Conservation (phyloP, 2,113 vertebrate genomes). For the Tragelaphus imberbis region DNA sequence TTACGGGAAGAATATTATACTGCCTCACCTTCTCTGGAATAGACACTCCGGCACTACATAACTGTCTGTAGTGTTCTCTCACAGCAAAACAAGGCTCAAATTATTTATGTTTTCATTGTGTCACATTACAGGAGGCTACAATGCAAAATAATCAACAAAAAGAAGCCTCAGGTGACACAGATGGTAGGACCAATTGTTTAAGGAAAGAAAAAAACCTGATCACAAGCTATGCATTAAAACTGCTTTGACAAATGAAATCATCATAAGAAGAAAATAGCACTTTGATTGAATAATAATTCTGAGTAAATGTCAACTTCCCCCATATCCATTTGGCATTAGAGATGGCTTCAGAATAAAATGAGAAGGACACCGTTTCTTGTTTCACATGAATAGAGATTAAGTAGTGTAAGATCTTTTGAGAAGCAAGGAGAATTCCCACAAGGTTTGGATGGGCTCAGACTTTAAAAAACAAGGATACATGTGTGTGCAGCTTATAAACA, state of each 20-base stretch:
- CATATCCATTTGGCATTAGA: slow-evolving; percentile 38
- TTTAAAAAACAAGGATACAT: background rate
- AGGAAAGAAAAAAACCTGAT: background rate
- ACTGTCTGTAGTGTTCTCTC: slow-evolving; percentile 1
- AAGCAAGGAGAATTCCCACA: background rate
- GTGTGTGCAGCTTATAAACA: background rate
- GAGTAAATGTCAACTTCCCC: slow-evolving; percentile 49
- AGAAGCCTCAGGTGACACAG: slow-evolving; percentile 61
- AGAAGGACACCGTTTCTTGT: slow-evolving; percentile 19
- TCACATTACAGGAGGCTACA: slow-evolving; percentile 24
- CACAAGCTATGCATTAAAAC: slow-evolving; percentile 60
- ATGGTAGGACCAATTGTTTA: slow-evolving; percentile 60
- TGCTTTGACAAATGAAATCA: slow-evolving; percentile 68
- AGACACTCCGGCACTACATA: background rate
- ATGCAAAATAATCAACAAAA: slow-evolving; percentile 55
- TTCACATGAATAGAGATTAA: slow-evolving; percentile 48
- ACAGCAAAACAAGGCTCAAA: background rate
- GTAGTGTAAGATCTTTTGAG: background rate
- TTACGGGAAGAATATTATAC: background rate
- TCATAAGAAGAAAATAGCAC: slow-evolving; percentile 57
- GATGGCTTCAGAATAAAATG: slow-evolving; percentile 47
- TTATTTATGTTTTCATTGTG: slow-evolving; percentile 56
- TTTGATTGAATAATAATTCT: slow-evolving; percentile 66
- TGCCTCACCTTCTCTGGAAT: background rate
- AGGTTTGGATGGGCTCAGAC: background rate